Percentiles rank a stretch among this genome's conserved stretches.
These are phyloP conservation scores for Boleophthalmus pectinirostris DNA, from an alignment of 2,113 vertebrate species.

Conservation along the genomic window DNA sequence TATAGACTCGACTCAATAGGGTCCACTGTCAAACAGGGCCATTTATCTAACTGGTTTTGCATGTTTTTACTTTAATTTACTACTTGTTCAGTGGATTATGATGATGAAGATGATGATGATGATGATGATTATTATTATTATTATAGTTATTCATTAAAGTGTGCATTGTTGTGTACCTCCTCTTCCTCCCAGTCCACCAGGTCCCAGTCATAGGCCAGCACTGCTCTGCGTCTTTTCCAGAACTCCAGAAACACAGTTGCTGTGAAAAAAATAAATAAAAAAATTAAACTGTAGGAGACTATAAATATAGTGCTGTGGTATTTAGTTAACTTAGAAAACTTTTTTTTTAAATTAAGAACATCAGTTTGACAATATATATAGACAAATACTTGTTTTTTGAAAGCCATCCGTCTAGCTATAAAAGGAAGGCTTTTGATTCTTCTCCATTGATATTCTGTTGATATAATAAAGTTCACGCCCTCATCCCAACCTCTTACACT, in stretches of 20 bases:
- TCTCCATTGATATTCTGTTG: too few species aligned
- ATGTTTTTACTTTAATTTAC: too few species aligned
- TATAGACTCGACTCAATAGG: too few species aligned
- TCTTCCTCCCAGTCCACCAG: slow-evolving; percentile 98
- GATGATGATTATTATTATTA: too few species aligned
- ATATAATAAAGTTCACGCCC: not conserved
- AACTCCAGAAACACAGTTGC: slow-evolving; percentile 97
- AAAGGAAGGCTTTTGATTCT: too few species aligned
- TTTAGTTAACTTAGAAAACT: not conserved
- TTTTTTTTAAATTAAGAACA: too few species aligned
- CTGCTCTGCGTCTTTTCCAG: slow-evolving; percentile 93
- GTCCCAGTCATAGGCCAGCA: slow-evolving; percentile 97
- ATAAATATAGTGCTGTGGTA: not conserved
- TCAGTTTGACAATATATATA: too few species aligned
- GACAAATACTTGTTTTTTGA: too few species aligned
- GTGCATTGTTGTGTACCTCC: slow-evolving; percentile 77
- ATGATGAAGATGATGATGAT: too few species aligned
- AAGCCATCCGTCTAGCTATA: too few species aligned
- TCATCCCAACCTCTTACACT: not conserved
- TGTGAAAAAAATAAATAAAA: slow-evolving; percentile 53
- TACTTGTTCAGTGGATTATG: too few species aligned
- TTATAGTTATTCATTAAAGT: too few species aligned
- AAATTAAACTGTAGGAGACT: not conserved
- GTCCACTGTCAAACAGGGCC: not conserved
- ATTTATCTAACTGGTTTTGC: not conserved